phyloP scores from a whole-genome alignment of 1,140 invertebrate genomes.

The Leptinotarsa undecemlineata region DNA sequence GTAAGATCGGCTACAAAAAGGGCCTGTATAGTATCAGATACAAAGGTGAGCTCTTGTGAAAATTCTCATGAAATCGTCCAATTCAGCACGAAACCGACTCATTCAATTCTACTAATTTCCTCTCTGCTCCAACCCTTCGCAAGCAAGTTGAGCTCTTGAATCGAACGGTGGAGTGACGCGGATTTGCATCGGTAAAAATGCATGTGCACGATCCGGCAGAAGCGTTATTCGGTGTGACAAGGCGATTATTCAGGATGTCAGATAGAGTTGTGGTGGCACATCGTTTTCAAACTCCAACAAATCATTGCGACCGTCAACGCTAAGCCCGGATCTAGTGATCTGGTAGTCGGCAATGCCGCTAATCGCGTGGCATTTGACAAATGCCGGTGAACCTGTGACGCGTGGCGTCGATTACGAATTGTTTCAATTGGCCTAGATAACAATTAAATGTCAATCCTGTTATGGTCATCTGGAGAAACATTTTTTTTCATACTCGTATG shows the following conservation, averaged over 20 bases:
- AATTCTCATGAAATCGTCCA: no score
- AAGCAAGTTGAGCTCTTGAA: slow-evolving; percentile 14
- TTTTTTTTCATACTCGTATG: no score
- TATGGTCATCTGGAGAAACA: no score
- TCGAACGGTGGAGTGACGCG: background rate
- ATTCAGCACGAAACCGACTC: no score
- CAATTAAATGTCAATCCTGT: no score
- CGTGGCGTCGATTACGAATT: background rate
- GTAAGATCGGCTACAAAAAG: no score
- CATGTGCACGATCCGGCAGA: slow-evolving; percentile 33
- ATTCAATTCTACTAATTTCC: no score
- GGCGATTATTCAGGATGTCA: slow-evolving; percentile 43
- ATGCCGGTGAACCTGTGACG: slow-evolving; percentile 30
- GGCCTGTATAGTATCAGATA: no score
- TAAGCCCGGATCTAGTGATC: slow-evolving; percentile 40
- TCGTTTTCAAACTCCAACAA: slow-evolving; percentile 41
- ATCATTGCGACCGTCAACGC: slow-evolving; percentile 39
- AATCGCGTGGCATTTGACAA: slow-evolving; percentile 44
- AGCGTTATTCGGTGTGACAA: slow-evolving; percentile 36
- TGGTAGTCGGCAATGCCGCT: slow-evolving; percentile 36
- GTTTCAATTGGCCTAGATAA: background rate
- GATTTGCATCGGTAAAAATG: slow-evolving; percentile 37
- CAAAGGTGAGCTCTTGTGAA: no score
- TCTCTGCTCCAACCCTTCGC: no score
- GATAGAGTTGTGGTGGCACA: slow-evolving; percentile 31